Conservation (phyloP, 2,888 invertebrate species). For the Agrypnus murinus region DNA sequence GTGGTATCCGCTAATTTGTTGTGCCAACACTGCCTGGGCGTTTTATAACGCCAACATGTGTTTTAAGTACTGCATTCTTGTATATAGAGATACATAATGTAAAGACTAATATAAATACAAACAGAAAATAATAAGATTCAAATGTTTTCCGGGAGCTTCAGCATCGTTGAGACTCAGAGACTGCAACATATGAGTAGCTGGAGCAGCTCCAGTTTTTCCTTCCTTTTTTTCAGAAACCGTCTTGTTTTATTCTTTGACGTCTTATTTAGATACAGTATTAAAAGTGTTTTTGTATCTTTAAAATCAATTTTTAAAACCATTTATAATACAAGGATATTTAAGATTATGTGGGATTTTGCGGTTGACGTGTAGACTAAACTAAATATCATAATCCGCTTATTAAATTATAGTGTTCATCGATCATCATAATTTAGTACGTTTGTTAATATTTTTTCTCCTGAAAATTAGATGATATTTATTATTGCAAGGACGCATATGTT, state of each 20-base stretch:
- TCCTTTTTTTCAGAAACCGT: not conserved
- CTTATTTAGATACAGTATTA: not conserved
- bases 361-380: too few species aligned
- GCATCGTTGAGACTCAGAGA: constrained; percentile 22
- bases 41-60: constrained; percentile 43
- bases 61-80: constrained; percentile 40
- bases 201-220: constrained; percentile 39
- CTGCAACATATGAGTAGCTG: constrained; percentile 25
- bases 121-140: constrained; percentile 24
- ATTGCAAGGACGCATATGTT: too few species aligned
- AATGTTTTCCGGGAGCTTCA: constrained; percentile 39
- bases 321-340: too few species aligned
- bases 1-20: constrained; percentile 42
- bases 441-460: too few species aligned
- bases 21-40: constrained; percentile 42
- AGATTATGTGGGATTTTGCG: too few species aligned
- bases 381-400: too few species aligned
- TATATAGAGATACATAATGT: not conserved
- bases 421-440: too few species aligned
- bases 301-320: too few species aligned
- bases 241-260: not conserved
- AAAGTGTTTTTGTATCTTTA: too few species aligned
- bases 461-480: too few species aligned
- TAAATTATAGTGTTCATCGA: too few species aligned
- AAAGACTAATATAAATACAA: constrained; percentile 14